Conservation (phyloP, 2,797 vertebrate genomes). For the Cuculus canorus region DNA sequence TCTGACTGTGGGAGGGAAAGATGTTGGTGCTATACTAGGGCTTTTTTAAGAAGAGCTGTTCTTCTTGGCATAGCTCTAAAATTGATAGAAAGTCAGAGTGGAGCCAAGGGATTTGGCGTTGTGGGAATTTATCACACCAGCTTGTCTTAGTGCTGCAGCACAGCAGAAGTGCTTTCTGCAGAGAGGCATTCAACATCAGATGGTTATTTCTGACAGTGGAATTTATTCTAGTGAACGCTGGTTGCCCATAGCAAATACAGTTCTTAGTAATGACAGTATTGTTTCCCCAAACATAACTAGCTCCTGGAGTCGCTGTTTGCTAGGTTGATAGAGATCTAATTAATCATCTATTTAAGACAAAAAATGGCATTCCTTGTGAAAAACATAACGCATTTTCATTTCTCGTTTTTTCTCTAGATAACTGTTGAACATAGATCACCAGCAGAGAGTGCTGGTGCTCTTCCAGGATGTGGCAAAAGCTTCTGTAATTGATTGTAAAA, state of each 20-base stretch:
- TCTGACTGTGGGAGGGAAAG: rapidly evolving
- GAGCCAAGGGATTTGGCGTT: constrained; percentile 29
- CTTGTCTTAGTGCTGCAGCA: constrained; percentile 7
- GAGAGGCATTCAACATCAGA: background rate
- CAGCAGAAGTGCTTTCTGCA: constrained; percentile 22
- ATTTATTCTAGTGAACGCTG: constrained; percentile 16
- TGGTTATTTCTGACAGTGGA: constrained; percentile 7
- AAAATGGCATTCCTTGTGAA: background rate
- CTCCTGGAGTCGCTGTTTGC: background rate
- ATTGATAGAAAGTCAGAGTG: constrained; percentile 36
- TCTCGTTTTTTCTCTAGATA: background rate
- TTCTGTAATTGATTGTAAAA: constrained; percentile 1
- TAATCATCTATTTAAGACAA: background rate
- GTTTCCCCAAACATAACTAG: background rate
- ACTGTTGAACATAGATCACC: background rate
- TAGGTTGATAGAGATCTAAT: background rate
- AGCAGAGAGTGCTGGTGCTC: constrained; percentile 62
- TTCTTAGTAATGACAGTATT: background rate
- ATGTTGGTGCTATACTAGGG: background rate
- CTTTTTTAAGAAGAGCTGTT: background rate
- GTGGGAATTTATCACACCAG: constrained; percentile 22
- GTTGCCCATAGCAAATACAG: background rate
- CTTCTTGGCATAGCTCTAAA: constrained; percentile 21
- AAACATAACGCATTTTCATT: background rate
- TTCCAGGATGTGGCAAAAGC: background rate